Evolutionary conservation across 2,113 vertebrate genomes (phyloP).

Genomic region (Diadophis punctatus): DNA sequence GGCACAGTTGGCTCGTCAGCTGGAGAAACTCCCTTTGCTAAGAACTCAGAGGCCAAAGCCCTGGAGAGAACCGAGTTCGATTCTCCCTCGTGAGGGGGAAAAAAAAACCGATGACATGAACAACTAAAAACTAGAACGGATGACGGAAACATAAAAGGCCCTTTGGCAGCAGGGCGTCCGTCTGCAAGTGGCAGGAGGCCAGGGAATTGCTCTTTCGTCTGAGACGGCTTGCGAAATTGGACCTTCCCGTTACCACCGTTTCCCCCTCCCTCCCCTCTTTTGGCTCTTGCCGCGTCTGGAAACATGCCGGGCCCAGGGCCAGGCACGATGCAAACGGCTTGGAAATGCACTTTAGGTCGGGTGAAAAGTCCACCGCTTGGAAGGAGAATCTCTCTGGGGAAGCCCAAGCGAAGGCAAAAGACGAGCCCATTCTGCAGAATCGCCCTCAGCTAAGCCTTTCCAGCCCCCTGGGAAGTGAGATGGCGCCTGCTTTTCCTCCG

Average conservation of each 20-base stretch:
- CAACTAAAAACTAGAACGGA: not conserved
- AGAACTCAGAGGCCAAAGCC: not conserved
- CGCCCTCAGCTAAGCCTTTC: not conserved
- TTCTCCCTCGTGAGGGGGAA: not conserved
- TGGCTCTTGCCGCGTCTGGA: slow-evolving; percentile 20
- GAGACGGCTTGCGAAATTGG: too few species aligned
- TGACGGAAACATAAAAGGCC: not conserved
- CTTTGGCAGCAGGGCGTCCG: not conserved
- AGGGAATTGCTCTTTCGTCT: too few species aligned
- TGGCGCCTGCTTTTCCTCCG: not conserved
- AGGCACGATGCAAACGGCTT: slow-evolving; percentile 46
- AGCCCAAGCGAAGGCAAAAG: not conserved
- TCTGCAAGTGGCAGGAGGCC: not conserved
- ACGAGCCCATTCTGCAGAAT: slow-evolving; percentile 10
- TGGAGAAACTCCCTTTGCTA: too few species aligned
- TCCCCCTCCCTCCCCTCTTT: not conserved
- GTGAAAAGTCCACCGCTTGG: not conserved
- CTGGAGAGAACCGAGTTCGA: not conserved
- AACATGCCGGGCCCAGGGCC: slow-evolving; percentile 62
- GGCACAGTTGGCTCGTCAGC: not conserved
- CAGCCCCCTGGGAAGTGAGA: slow-evolving; percentile 40
- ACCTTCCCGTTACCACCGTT: not conserved
- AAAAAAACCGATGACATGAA: not conserved
- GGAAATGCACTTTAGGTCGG: too few species aligned
- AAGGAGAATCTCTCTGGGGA: not conserved